Conservation (phyloP, 2,113 vertebrate species). For the Ammodytes marinus region DNA sequence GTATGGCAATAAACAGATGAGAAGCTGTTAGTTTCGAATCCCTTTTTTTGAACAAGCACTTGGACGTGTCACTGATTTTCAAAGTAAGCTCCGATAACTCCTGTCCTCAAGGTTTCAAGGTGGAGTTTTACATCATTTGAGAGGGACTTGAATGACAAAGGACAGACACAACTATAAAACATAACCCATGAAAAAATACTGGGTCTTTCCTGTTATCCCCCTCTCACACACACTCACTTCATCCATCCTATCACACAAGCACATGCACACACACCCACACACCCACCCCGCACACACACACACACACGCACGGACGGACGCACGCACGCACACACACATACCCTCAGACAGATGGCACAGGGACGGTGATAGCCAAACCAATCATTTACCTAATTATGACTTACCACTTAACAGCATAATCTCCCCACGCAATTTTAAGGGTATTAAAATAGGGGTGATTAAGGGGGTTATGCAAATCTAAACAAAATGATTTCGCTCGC, state of each 20-base stretch:
- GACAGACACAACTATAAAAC: neutral
- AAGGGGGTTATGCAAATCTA: constrained; percentile 92
- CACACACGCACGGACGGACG: constrained; percentile 76
- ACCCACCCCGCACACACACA: constrained; percentile 22
- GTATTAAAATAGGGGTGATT: constrained; percentile 94
- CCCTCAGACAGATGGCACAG: constrained; percentile 92
- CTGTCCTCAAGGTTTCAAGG: constrained; percentile 4
- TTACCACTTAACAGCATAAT: constrained; percentile 97
- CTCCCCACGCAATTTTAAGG: constrained; percentile 90
- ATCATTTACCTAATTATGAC: constrained; percentile 99
- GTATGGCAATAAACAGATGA: constrained; percentile 32
- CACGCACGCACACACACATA: constrained; percentile 65
- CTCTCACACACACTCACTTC: neutral
- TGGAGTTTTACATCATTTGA: neutral
- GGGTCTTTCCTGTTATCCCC: constrained; percentile 24
- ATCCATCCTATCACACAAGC: constrained; percentile 23
- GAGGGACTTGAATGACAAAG: neutral
- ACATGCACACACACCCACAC: neutral
- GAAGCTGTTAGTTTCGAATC: constrained; percentile 17
- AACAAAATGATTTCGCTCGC: constrained; percentile 69
- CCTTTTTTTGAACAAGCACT: constrained; percentile 23
- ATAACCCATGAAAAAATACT: constrained; percentile 30
- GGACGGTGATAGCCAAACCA: constrained; percentile 92
- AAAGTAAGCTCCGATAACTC: constrained; percentile 19
- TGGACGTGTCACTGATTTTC: constrained; percentile 10